Evolutionary conservation across 2,113 vertebrate genomes (phyloP), one percentile per base, ranked within the genome.

Genomic region (Zeus faber): DNA sequence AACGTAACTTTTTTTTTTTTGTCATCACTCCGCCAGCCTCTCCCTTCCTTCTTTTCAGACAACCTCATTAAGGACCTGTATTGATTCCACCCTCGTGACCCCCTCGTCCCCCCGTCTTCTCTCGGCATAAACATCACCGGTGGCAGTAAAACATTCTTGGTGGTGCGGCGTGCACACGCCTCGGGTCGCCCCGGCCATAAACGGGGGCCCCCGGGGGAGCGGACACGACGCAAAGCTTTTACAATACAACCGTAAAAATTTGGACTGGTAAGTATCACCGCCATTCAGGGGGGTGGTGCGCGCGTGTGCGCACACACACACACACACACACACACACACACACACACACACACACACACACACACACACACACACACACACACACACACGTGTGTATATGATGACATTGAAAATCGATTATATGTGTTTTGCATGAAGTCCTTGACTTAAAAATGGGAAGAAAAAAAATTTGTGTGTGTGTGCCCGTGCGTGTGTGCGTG

Each of bases 21-120:
- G 27, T 61, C 41, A 40, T 65, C 55, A 41, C 17, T 27, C 62
- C 46, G 53, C n/a, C 10, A 6, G 14, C 17, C 11, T 33, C 62
- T 33, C 45, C 45, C 27, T 46, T 53, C 35, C 70, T 55, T 39
- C 60, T 58, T 72, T 73, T 65, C 71, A 66, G 67, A 78, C 66
- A 65, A 68, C 81, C 68, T 88, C 83, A 86, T 85, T 83, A 84
- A 80, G 52, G 58, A 62, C 65, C 59, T 45, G 64, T 83, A 86
- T 82, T 78, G 82, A 86, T 81, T 83, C 81, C 79, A 77, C 72
- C 77, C 57, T 24, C 14, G 14, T 77, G 62, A 79, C 77, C 74
- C 14, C 63, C 26, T 46, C 70, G 65, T 70, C 58, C 74, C 62
- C n/a, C n/a, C n/a, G n/a, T n/a, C n/a, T n/a, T n/a, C n/a, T 27